Evolutionary conservation across 2,113 vertebrate genomes (phyloP), one percentile per base, ranked within the genome.

Genomic region (Tyto alba): DNA sequence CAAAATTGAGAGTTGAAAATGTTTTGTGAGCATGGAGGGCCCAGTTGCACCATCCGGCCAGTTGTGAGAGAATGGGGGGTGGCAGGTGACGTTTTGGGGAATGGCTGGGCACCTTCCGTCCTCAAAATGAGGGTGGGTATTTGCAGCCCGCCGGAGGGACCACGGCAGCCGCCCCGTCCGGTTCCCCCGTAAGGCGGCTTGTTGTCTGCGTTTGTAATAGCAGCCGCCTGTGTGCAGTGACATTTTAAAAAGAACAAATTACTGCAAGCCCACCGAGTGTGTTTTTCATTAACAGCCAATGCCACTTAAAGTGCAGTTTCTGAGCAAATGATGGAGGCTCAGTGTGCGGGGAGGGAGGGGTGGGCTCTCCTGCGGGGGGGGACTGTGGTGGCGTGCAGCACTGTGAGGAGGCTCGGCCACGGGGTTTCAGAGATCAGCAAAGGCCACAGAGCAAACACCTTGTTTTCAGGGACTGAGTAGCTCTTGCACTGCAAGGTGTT

Each of bases 381-480:
- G 36, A 19, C 48, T 0, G 6, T 2, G 23, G 11, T 9, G 38
- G 5, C n/a, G 73, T 48, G 55, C 26, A 69, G 2, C 23, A 1
- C 4, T 11, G 1, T 0, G 0, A 1, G 3, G 45, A 26, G 26
- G 18, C 48, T 74, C 23, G 79, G 22, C 48, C 7, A 0, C 1
- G 4, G 52, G 5, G 4, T 29, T 40, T 63, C 18, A 20, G 50
- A 69, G 55, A 4, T 32, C 40, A 17, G 18, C 29, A 48, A 16
- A 72, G 53, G 34, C 30, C 40, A 43, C 40, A 55, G 40, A 77
- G 36, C 81, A 87, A 32, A 47, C 2, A 7, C 45, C 7, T 19
- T 18, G 14, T 47, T 84, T 2, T 2, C 14, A 22, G 62, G 16
- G 21, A 9, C 30, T 23, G 32, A 43, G 3, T 6, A 6, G 6